Conservation (phyloP, 1,140 invertebrate species). For the Mactra quadrangularis region DNA sequence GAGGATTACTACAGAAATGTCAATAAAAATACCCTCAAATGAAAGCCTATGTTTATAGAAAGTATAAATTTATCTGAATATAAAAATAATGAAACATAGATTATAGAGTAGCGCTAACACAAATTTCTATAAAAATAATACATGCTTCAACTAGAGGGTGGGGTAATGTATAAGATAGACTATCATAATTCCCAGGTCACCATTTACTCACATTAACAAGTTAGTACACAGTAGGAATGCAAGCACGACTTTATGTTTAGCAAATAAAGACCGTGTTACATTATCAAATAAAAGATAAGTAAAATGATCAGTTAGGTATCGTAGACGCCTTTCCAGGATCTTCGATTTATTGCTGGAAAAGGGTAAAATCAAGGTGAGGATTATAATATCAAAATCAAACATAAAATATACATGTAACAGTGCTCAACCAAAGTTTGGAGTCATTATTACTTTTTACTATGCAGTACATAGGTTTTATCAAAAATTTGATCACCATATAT, state of each 20-base stretch:
- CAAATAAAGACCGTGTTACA: constrained; percentile 83
- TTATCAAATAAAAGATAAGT: constrained; percentile 83
- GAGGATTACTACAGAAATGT: too few species aligned
- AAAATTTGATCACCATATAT: too few species aligned
- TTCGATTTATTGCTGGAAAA: constrained; percentile 85
- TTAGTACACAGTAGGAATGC: constrained; percentile 83
- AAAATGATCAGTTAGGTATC: constrained; percentile 84
- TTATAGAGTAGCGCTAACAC: too few species aligned
- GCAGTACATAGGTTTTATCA: too few species aligned
- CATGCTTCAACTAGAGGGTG: constrained; percentile 26
- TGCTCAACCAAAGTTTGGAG: too few species aligned
- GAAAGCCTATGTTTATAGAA: too few species aligned
- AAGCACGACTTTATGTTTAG: constrained; percentile 83
- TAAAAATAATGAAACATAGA: too few species aligned
- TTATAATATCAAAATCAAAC: too few species aligned
- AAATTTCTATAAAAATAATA: not conserved
- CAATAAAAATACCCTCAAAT: too few species aligned
- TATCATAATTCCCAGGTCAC: not conserved
- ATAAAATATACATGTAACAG: too few species aligned
- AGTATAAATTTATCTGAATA: too few species aligned
- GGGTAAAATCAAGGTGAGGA: constrained; percentile 5
- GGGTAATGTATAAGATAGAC: constrained; percentile 5
- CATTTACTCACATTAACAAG: constrained; percentile 79
- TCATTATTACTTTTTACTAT: too few species aligned
- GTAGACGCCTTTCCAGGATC: constrained; percentile 82